Evolutionary conservation across 2,113 vertebrate genomes (phyloP).

Genomic region (Boulengeromyrus knoepffleri): DNA sequence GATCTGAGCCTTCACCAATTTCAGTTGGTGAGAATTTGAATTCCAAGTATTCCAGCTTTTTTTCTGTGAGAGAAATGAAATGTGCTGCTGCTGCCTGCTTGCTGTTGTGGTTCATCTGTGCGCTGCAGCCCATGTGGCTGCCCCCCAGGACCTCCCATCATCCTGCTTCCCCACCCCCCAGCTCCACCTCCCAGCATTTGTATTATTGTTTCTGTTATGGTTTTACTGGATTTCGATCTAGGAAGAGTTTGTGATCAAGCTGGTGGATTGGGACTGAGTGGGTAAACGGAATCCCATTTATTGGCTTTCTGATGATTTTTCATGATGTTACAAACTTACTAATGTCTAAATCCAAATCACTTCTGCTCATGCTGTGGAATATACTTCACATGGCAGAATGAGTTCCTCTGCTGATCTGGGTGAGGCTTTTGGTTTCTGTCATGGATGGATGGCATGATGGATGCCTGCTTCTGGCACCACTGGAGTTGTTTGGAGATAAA

Average conservation of each 20-base stretch:
- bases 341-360: neutral
- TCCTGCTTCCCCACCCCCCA: neutral
- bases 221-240: neutral
- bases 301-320: neutral
- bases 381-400: neutral
- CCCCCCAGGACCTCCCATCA: neutral
- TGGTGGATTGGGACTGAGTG: neutral
- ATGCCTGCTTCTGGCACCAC: neutral
- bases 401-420: neutral
- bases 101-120: neutral
- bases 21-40: slow-evolving; percentile 71
- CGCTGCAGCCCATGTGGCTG: neutral
- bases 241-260: neutral
- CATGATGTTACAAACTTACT: neutral
- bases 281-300: neutral
- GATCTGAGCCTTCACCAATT: slow-evolving; percentile 72
- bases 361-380: neutral
- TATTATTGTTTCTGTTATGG: neutral
- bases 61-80: slow-evolving; percentile 15
- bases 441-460: neutral
- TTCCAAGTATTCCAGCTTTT: slow-evolving; percentile 49
- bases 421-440: neutral
- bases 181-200: neutral
- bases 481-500: neutral
- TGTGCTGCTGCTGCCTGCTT: slow-evolving; percentile 20